Conservation (phyloP, 2,113 vertebrate species). For the Rhipidura dahli region DNA sequence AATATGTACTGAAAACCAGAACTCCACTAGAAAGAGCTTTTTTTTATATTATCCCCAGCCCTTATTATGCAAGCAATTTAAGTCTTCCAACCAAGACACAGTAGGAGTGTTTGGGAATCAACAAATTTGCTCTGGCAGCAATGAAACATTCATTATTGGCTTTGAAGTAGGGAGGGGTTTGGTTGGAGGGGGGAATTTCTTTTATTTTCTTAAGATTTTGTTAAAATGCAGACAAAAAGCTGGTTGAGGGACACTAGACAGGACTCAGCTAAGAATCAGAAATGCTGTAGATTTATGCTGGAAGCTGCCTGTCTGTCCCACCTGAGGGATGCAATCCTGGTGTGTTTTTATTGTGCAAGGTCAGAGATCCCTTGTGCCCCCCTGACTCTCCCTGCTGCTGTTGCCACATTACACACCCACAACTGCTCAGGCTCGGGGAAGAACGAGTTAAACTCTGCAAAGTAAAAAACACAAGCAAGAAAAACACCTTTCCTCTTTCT, state of each 20-base stretch:
- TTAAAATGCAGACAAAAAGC: neutral
- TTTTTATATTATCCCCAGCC: neutral
- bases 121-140: constrained; percentile 6
- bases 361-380: neutral
- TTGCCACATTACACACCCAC: neutral
- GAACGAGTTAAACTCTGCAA: neutral
- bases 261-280: neutral
- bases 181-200: neutral
- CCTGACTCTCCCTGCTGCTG: neutral
- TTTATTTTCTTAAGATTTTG: neutral
- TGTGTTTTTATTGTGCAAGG: neutral
- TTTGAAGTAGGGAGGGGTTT: neutral
- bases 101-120: constrained; percentile 23
- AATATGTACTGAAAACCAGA: neutral
- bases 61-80: constrained; percentile 15
- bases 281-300: neutral
- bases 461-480: neutral
- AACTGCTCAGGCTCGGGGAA: neutral
- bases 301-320: neutral
- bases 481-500: constrained; percentile 55
- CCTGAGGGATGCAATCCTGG: neutral
- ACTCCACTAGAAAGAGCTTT: neutral
- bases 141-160: neutral
- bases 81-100: constrained; percentile 20
- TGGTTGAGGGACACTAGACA: neutral